Evolutionary conservation across 2,888 invertebrate genomes (phyloP).

Genomic region (Caenorhabditis auriculariae): DNA sequence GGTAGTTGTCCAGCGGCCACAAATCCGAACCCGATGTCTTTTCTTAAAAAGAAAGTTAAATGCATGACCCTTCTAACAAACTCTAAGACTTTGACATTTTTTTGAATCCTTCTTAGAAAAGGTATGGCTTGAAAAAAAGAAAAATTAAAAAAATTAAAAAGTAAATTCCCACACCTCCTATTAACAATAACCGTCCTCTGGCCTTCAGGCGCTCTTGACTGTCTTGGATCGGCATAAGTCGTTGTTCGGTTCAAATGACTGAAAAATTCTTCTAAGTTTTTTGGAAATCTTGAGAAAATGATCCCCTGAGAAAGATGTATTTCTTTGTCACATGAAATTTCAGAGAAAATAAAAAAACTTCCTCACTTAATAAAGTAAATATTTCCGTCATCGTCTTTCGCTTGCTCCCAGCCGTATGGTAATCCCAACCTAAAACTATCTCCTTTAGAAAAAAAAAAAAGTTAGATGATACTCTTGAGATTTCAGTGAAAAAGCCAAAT

Average conservation of each 20-base stretch:
- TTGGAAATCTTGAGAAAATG: not conserved
- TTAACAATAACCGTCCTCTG: constrained; percentile 25
- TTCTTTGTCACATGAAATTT: not conserved
- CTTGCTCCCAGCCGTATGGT: constrained; percentile 89
- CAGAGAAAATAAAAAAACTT: not conserved
- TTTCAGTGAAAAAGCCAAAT: too few relatives aligned
- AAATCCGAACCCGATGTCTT: constrained; percentile 86
- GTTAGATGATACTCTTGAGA: too few relatives aligned
- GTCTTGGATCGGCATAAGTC: constrained; percentile 82
- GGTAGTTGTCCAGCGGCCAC: constrained; percentile 92
- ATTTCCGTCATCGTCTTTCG: constrained; percentile 78
- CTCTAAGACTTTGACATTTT: constrained; percentile 80
- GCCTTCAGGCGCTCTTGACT: constrained; percentile 33
- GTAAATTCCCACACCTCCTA: not conserved
- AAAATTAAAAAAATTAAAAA: not conserved
- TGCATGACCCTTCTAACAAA: not conserved
- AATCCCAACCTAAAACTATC: constrained; percentile 66
- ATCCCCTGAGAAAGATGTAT: not conserved
- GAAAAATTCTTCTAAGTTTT: too few relatives aligned
- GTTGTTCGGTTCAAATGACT: constrained; percentile 80
- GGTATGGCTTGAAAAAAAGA: too few relatives aligned
- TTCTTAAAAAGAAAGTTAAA: constrained; percentile 37
- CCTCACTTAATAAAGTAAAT: constrained; percentile 89
- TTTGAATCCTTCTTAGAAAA: constrained; percentile 72
- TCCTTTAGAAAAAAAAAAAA: too few relatives aligned